Evolutionary conservation across 2,888 invertebrate genomes (phyloP).

Genomic region (Selenia dentaria): DNA sequence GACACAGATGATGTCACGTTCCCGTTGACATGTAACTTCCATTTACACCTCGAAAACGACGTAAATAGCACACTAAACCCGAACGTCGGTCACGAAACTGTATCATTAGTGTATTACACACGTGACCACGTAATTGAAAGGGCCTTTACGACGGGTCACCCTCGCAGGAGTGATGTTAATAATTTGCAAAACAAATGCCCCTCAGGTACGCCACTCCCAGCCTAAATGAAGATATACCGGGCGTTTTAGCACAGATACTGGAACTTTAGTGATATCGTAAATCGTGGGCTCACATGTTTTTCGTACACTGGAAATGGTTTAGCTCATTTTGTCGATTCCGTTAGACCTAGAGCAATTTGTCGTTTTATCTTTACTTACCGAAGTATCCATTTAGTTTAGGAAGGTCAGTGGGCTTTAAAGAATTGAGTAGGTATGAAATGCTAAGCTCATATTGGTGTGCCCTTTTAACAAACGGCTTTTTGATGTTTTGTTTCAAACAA

Average conservation of each 20-base stretch:
- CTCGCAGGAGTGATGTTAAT: constrained; percentile 45
- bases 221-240: constrained; percentile 37
- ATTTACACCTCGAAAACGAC: constrained; percentile 63
- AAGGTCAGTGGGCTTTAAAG: constrained; percentile 6
- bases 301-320: constrained; percentile 30
- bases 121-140: constrained; percentile 62
- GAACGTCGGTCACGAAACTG: constrained; percentile 59
- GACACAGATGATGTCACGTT: constrained; percentile 52
- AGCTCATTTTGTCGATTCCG: constrained; percentile 32
- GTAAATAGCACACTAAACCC: constrained; percentile 55
- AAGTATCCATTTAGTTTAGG: constrained; percentile 5
- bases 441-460: constrained; percentile 8
- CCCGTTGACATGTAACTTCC: constrained; percentile 62
- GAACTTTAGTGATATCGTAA: constrained; percentile 34
- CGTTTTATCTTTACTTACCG: constrained; percentile 10
- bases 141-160: constrained; percentile 40
- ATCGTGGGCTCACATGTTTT: constrained; percentile 37
- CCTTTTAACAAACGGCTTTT: too few species aligned
- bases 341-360: constrained; percentile 17
- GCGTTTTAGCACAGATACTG: constrained; percentile 31
- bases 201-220: constrained; percentile 38
- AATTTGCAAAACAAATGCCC: constrained; percentile 49
- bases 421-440: not conserved
- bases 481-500: too few species aligned
- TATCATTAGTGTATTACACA: constrained; percentile 63